A percentile compares a stretch with the other conserved stretches of the same genome.
Conservation (phyloP, 2,113 vertebrate genomes). For the Mustelus asterias region DNA sequence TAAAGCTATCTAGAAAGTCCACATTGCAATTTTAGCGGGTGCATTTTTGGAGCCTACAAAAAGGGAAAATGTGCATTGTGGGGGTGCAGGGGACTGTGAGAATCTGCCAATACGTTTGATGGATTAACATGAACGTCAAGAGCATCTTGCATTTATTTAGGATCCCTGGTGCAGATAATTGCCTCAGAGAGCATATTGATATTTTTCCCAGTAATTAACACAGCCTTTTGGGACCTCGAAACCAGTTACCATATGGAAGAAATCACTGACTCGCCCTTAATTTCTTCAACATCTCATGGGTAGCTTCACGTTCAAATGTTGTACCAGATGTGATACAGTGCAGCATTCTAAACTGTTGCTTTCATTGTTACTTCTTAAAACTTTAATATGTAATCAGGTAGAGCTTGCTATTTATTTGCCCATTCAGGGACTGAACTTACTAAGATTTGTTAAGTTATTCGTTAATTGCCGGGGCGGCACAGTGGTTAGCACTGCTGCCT, state of each 20-base stretch:
- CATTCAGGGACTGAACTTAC: neutral
- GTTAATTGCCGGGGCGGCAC: too few species aligned
- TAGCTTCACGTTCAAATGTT: neutral
- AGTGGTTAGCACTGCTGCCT: too few species aligned
- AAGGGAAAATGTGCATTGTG: neutral
- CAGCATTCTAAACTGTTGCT: neutral
- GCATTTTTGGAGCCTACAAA: neutral
- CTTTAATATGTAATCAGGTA: neutral
- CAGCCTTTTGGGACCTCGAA: neutral
- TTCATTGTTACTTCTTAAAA: neutral
- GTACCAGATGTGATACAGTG: constrained; percentile 5
- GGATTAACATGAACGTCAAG: neutral
- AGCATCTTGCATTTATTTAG: constrained; percentile 30
- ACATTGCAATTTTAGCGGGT: neutral
- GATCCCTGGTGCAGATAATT: neutral
- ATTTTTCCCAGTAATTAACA: neutral
- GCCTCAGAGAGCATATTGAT: neutral
- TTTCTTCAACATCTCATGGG: constrained; percentile 11
- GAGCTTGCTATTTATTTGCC: neutral
- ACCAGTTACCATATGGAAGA: constrained; percentile 8
- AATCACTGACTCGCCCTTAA: neutral
- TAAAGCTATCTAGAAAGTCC: neutral
- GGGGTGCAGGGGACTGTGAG: neutral
- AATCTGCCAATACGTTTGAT: constrained; percentile 5
- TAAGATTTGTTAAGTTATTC: neutral